phyloP scores from a whole-genome alignment of 2,113 vertebrate species.

The Amblyopsis rosae region DNA sequence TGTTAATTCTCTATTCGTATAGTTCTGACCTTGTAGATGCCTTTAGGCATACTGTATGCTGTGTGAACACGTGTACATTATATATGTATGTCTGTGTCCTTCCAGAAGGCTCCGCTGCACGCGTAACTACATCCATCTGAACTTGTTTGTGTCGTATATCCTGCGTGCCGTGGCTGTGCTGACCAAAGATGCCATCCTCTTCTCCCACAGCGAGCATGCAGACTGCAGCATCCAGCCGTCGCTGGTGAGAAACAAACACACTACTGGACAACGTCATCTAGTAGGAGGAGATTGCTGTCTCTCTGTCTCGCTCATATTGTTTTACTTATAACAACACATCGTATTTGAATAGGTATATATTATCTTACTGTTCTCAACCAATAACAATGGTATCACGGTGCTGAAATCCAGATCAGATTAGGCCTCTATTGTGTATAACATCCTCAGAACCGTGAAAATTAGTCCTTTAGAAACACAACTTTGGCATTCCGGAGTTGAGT shows the following conservation, averaged over 20 bases:
- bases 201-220: slow-evolving; percentile 77
- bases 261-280: too few relatives aligned
- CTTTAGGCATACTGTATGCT: not conserved
- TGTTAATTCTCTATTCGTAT: not conserved
- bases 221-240: slow-evolving; percentile 70
- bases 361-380: too few relatives aligned
- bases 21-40: not conserved
- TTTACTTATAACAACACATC: too few relatives aligned
- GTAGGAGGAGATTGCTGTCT: too few relatives aligned
- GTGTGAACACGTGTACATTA: not conserved
- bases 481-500: too few relatives aligned
- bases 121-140: slow-evolving; percentile 96
- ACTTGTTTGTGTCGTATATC: slow-evolving; percentile 93
- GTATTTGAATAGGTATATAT: too few relatives aligned
- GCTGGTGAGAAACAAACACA: slow-evolving; percentile 51
- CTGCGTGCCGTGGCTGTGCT: slow-evolving; percentile 89
- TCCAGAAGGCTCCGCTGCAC: slow-evolving; percentile 92
- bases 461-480: too few relatives aligned
- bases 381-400: too few relatives aligned
- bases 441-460: too few relatives aligned
- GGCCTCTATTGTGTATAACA: too few relatives aligned
- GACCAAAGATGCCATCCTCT: slow-evolving; percentile 88
- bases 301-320: too few relatives aligned
- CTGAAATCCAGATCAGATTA: too few relatives aligned
- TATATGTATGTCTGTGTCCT: slow-evolving; percentile 24